phyloP scores from a whole-genome alignment of 2,113 vertebrate species.

The Puma concolor region DNA sequence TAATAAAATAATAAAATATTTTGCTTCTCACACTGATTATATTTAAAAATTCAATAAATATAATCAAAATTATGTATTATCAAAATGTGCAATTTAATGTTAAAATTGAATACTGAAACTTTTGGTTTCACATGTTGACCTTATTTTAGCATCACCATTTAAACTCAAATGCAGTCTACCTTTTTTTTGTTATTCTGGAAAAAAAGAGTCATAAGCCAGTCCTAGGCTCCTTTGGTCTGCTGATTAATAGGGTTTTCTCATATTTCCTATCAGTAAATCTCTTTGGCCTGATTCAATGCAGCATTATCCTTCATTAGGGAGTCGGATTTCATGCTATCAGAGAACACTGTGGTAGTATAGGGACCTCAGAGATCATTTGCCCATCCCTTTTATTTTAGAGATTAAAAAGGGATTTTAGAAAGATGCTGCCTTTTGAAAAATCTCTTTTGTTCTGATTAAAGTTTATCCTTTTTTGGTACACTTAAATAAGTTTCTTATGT shows the following conservation, averaged over 20 bases:
- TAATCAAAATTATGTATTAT: background rate
- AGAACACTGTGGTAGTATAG: background rate
- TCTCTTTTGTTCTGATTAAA: constrained; percentile 78
- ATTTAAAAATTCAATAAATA: background rate
- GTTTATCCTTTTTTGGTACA: constrained; percentile 47
- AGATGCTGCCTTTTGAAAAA: constrained; percentile 70
- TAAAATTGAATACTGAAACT: constrained; percentile 34
- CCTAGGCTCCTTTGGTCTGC: constrained; percentile 72
- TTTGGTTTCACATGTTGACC: background rate
- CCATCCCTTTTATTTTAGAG: constrained; percentile 66
- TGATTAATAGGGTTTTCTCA: constrained; percentile 80
- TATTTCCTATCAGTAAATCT: constrained; percentile 83
- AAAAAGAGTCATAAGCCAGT: constrained; percentile 80
- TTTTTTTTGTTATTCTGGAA: constrained; percentile 39
- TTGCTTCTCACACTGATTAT: background rate
- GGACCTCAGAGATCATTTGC: constrained; percentile 57
- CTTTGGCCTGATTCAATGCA: constrained; percentile 78
- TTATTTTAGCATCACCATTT: constrained; percentile 55
- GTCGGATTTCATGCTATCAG: constrained; percentile 67
- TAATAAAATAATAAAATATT: background rate
- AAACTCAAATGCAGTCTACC: background rate
- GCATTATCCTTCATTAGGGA: constrained; percentile 83
- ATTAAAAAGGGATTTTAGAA: constrained; percentile 81
- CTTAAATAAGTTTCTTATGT: constrained; percentile 54
- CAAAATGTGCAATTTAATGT: background rate